These are phyloP conservation scores for Tokudaia tokunoshimensis DNA, from an alignment of 2,797 vertebrate species.

Conservation along the genomic window DNA sequence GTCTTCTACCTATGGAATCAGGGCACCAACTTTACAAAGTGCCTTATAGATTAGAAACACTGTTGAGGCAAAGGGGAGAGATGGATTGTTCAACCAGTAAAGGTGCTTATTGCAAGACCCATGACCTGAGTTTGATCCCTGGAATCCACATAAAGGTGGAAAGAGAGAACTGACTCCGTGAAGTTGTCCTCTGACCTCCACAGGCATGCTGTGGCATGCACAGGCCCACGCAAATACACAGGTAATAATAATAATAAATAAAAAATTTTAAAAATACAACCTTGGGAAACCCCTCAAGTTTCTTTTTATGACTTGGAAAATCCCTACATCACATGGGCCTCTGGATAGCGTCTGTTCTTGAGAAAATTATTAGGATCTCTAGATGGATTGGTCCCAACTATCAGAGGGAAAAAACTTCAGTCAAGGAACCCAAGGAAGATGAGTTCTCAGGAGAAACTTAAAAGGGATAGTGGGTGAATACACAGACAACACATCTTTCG, in stretches of 20 bases:
- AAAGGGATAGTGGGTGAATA: neutral
- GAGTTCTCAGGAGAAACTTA: neutral
- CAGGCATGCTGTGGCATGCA: neutral
- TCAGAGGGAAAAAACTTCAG: neutral
- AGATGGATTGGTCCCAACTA: neutral
- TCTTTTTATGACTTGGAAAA: conserved; percentile 59
- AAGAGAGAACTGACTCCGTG: neutral
- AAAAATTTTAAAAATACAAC: neutral
- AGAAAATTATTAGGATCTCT: neutral
- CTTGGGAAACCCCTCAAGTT: neutral
- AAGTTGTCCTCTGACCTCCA: neutral
- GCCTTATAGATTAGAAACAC: conserved; percentile 46
- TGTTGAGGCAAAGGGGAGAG: neutral
- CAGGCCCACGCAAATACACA: neutral
- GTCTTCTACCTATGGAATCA: neutral
- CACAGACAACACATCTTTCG: neutral
- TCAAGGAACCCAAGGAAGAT: neutral
- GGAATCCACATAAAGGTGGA: neutral
- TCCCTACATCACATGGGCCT: neutral
- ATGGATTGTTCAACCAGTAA: neutral
- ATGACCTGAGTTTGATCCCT: neutral
- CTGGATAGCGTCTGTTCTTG: neutral
- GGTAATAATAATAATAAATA: neutral
- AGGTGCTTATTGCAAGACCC: neutral
- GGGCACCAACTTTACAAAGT: conserved; percentile 39